Conservation (phyloP, 1,140 invertebrate species). For the Nomia melanderi region DNA sequence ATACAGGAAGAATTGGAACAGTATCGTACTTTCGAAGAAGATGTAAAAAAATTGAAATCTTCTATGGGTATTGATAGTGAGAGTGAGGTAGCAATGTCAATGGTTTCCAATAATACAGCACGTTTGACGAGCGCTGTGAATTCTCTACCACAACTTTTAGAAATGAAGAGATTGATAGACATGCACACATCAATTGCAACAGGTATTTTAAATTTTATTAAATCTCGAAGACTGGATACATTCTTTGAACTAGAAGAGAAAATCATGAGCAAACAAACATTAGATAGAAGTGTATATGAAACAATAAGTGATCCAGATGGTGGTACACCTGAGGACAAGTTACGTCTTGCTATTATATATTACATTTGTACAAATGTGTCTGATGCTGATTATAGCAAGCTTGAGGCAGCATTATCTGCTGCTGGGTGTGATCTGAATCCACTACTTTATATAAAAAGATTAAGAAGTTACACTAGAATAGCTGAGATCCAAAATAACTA, state of each 20-base stretch:
- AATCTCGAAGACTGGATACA: slow-evolving; percentile 94
- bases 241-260: slow-evolving; percentile 99
- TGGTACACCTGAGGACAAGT: slow-evolving; percentile 95
- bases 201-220: slow-evolving; percentile 94
- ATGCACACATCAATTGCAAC: slow-evolving; percentile 99
- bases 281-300: slow-evolving; percentile 90
- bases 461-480: slow-evolving; percentile 94
- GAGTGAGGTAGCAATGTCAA: slow-evolving; percentile 87
- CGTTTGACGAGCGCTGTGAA: slow-evolving; percentile 96
- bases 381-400: slow-evolving; percentile 92
- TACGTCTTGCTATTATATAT: slow-evolving; percentile 97
- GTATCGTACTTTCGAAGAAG: slow-evolving; percentile 95
- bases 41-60: slow-evolving; percentile 96
- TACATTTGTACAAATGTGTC: slow-evolving; percentile 92
- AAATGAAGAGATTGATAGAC: slow-evolving; percentile 98
- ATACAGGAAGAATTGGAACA: slow-evolving; percentile 99
- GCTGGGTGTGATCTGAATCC: slow-evolving; percentile 93
- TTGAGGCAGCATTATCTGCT: slow-evolving; percentile 88
- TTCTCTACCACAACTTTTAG: slow-evolving; percentile 96
- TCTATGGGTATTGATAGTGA: slow-evolving; percentile 94
- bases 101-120: slow-evolving; percentile 97
- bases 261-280: slow-evolving; percentile 92
- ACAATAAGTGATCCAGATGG: slow-evolving; percentile 92
- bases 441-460: slow-evolving; percentile 93
- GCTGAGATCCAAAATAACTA: slow-evolving; percentile 87